Base-by-base conservation (phyloP, 2,888 invertebrate genomes). In the Margaritifera margaritifera region DNA sequence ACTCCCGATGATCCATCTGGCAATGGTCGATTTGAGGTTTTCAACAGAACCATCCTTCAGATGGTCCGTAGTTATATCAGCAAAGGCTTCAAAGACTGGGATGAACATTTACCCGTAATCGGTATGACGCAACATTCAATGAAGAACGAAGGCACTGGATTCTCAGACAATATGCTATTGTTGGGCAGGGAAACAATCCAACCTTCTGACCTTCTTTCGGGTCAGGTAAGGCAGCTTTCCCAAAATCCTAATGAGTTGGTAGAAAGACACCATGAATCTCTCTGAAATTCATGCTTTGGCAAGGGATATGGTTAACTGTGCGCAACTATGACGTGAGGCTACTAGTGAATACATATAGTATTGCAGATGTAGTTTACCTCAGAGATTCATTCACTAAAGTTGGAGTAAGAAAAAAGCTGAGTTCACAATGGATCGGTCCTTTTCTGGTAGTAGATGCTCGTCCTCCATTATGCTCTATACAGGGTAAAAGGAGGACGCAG, bases 1-100 rank as follows among this genome's bases (percentile, higher is more conserved):
- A 70, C 68, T 18, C 68, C 65, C 3, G 65, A 65, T 50, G 62
- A 60, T 18, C 74, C 74, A 1, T 59, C 54, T 11, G 55, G 52
- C 18, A 71, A 68, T 42, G 68, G 74, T 27, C 27, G 6, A 4
- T 18, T 27, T 25, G 42, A 59, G 31, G 64, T 25, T 65, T 66
- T 31, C 24, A 66, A 59, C 22, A 27, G 66, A 24, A 58, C n/a
- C 4, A 25, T 66, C 6, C 6, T 66, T n/a, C 56, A 66, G 24
- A 42, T 56, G 51, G 27, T 66, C 22, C 4, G 66, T 24, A 22
- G 59, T 59, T 66, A 51, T 59, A 51, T 59, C 6, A 8, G 20
- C 19, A 20, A 24, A 19, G 53, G 53, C n/a, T 22, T 62, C 20
- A 19, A 24, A 51, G 62, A 24, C 0, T 59, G 51, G 68, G 64